A percentile compares a stretch with the other conserved stretches of the same genome.
Conservation (phyloP, 1,140 invertebrate species). For the Drosophila bipectinata region DNA sequence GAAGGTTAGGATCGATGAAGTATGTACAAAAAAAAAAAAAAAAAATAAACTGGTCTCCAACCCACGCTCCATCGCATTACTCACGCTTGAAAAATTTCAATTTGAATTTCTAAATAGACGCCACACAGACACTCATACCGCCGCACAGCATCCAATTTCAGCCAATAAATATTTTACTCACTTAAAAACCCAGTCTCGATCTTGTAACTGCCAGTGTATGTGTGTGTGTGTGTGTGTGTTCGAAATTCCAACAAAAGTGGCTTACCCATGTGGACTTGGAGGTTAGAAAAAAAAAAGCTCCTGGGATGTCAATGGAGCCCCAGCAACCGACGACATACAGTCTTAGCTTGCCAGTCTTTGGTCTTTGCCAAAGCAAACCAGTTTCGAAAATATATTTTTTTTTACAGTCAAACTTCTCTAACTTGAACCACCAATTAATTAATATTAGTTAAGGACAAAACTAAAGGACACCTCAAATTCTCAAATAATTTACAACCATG, state of each 20-base stretch:
- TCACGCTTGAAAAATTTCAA: conserved; percentile 73
- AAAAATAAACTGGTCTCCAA: conserved; percentile 47
- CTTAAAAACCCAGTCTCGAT: conserved; percentile 52
- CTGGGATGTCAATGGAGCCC: conserved; percentile 69
- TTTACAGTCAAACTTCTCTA: conserved; percentile 30
- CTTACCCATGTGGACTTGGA: conserved; percentile 68
- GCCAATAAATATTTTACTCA: conserved; percentile 73
- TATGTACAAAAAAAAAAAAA: not conserved
- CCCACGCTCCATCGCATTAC: conserved; percentile 70
- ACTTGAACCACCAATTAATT: conserved; percentile 55
- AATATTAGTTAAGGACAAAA: too few species aligned
- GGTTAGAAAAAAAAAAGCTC: conserved; percentile 55
- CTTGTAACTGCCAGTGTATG: conserved; percentile 40
- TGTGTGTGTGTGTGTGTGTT: conserved; percentile 41
- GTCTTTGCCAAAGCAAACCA: conserved; percentile 49
- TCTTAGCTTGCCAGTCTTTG: conserved; percentile 34
- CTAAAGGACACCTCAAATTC: not conserved
- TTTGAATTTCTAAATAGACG: conserved; percentile 81
- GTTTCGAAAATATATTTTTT: conserved; percentile 57
- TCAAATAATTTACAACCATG: too few species aligned
- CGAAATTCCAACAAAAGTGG: conserved; percentile 60
- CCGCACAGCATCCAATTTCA: conserved; percentile 73
- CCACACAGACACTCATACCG: conserved; percentile 46
- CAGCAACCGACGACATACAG: conserved; percentile 57
- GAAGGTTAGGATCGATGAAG: conserved; percentile 41